Evolutionary conservation across 2,797 vertebrate species (phyloP), one percentile per base, ranked within the genome.

Genomic region (Pelobates cultripes): DNA sequence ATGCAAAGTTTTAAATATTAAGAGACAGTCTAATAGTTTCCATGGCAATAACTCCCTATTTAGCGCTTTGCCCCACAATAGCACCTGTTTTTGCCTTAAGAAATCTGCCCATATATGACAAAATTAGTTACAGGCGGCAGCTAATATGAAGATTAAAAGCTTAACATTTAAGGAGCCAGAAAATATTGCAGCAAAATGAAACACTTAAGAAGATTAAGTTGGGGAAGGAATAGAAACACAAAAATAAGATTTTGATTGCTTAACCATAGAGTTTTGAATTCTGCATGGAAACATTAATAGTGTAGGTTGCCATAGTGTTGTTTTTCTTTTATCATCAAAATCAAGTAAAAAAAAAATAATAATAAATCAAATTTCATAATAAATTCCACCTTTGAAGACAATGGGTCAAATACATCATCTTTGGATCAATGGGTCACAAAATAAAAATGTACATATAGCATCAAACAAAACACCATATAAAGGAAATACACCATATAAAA

Each of bases 101-200:
- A 90, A 86, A 92, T 90, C 87, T 88, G 91, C 89, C 92, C 91
- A 88, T 87, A 86, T 92, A 88, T 87, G 93, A 92, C 91, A 94
- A 94, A 28, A 93, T 93, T 92, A 92, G 91, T 89, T 92, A 85
- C 90, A 92, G 93, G 93, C 91, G 90, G 91, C 90, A 90, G 91
- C 89, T 91, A 94, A 92, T 90, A 93, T 90, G 89, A 85, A 92
- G 90, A 91, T 92, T 89, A 85, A 89, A 88, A 90, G 93, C 96
- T 96, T 96, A 96, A 89, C 93, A 90, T 92, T 91, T 87, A 91
- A 88, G 89, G 86, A 88, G 90, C 87, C 89, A 92, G 93, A 92
- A 94, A 94, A 87, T 86, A 89, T 90, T 90, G 90, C 88, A 87
- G 88, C 89, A 91, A 91, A 89, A 89, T 86, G 88, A 88, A 92